phyloP scores from a whole-genome alignment of 2,888 invertebrate genomes.

The Eristalinus sepulchralis region DNA sequence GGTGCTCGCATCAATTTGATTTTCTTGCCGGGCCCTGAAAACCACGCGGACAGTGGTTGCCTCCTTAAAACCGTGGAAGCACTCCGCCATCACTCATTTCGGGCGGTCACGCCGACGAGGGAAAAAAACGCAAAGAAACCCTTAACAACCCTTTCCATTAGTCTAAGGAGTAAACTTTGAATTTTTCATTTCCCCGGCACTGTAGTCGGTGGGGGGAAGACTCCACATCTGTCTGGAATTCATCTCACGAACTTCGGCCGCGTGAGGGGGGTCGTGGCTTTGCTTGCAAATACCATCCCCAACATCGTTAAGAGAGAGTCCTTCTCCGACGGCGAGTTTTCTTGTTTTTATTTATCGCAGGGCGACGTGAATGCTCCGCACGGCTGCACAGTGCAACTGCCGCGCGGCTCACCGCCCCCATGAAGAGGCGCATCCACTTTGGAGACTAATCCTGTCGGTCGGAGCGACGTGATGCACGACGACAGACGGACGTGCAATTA shows the following conservation, averaged over 20 bases:
- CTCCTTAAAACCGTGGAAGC: background rate
- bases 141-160: slow-evolving; percentile 30
- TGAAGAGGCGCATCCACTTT: background rate
- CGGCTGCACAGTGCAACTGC: background rate
- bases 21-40: slow-evolving; percentile 20
- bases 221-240: background rate
- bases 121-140: background rate
- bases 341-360: slow-evolving; percentile 9
- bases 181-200: slow-evolving; percentile 16
- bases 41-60: background rate
- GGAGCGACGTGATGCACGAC: background rate
- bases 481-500: slow-evolving; percentile 21
- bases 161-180: slow-evolving; percentile 13
- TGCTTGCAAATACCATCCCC: background rate
- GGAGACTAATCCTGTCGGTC: background rate
- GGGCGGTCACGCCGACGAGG: background rate
- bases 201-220: background rate
- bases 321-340: background rate
- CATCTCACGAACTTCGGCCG: background rate
- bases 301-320: background rate
- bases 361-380: background rate
- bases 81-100: background rate
- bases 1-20: slow-evolving; percentile 29
- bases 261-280: background rate
- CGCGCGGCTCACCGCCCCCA: background rate